A percentile compares a stretch with the other conserved stretches of the same genome.
phyloP scores from a whole-genome alignment of 2,888 invertebrate species.

The Aphidoletes aphidimyza region DNA sequence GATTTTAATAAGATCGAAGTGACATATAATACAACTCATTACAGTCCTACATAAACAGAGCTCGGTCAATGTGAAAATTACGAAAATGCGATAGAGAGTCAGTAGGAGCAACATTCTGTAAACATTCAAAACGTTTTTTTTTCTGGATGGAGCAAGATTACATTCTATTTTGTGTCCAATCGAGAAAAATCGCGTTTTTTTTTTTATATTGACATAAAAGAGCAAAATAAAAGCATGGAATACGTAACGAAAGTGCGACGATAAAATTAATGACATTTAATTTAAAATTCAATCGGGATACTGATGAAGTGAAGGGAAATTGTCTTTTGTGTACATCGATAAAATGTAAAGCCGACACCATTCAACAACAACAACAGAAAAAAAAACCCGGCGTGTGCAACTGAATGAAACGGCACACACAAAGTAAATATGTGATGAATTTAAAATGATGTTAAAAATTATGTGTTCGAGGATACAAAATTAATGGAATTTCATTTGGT shows the following conservation, averaged over 20 bases:
- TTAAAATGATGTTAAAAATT: conserved; percentile 27
- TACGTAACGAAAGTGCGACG: conserved; percentile 30
- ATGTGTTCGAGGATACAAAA: neutral
- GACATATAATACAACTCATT: conserved; percentile 5
- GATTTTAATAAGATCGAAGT: neutral
- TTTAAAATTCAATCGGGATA: neutral
- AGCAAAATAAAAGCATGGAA: neutral
- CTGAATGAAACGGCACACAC: conserved; percentile 1
- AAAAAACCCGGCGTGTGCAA: neutral
- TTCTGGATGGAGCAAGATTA: neutral
- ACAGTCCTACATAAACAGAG: conserved; percentile 22
- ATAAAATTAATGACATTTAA: conserved; percentile 44
- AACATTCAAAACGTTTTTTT: no score
- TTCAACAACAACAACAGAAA: no score
- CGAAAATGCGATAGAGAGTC: neutral
- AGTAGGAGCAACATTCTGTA: no score
- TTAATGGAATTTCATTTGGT: conserved; percentile 41
- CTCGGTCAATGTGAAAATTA: neutral
- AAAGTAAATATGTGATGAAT: conserved; percentile 46
- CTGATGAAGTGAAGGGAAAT: neutral
- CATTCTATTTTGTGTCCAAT: conserved; percentile 29
- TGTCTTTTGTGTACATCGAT: neutral
- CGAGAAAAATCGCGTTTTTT: conserved; percentile 36
- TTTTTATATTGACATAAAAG: neutral
- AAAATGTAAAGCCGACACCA: neutral